Percentiles rank a stretch among this genome's conserved stretches.
phyloP scores from a whole-genome alignment of 2,113 vertebrate species.

The Tragelaphus imberbis region DNA sequence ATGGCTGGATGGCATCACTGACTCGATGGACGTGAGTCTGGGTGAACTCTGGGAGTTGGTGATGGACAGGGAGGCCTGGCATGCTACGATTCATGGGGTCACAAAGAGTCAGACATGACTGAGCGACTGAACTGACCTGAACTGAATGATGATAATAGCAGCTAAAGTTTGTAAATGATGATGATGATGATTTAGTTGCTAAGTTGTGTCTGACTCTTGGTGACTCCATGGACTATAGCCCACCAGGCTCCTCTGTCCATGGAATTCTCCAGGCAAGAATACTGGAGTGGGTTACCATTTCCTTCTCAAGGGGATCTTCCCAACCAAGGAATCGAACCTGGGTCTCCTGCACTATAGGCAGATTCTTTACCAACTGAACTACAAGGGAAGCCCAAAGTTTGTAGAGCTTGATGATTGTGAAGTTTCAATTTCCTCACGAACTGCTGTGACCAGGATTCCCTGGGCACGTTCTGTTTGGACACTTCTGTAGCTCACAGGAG shows the following conservation, averaged over 20 bases:
- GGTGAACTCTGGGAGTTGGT: too few species aligned
- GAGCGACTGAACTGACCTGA: too few species aligned
- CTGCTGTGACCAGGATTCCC: rapidly evolving
- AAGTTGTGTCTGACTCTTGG: not conserved
- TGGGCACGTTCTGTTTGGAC: rapidly evolving
- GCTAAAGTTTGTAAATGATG: not conserved
- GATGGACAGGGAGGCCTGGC: too few species aligned
- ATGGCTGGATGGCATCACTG: too few species aligned
- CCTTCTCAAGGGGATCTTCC: not conserved
- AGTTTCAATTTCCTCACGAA: not conserved
- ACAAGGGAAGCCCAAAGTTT: not conserved
- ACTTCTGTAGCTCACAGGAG: not conserved
- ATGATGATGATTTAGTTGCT: not conserved
- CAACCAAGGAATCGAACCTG: not conserved
- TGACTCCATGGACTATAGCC: not conserved
- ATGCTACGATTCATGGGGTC: too few species aligned
- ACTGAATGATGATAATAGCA: rapidly evolving
- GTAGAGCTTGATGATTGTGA: rapidly evolving
- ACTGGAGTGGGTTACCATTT: not conserved
- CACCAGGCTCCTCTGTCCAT: not conserved
- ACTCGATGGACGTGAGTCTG: too few species aligned
- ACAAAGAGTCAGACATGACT: too few species aligned
- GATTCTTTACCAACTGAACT: not conserved
- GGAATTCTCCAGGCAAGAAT: not conserved
- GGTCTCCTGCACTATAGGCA: not conserved